Percentiles rank a stretch among this genome's conserved stretches.
Conservation (phyloP, 2,888 invertebrate genomes). For the Aplocera efformata region DNA sequence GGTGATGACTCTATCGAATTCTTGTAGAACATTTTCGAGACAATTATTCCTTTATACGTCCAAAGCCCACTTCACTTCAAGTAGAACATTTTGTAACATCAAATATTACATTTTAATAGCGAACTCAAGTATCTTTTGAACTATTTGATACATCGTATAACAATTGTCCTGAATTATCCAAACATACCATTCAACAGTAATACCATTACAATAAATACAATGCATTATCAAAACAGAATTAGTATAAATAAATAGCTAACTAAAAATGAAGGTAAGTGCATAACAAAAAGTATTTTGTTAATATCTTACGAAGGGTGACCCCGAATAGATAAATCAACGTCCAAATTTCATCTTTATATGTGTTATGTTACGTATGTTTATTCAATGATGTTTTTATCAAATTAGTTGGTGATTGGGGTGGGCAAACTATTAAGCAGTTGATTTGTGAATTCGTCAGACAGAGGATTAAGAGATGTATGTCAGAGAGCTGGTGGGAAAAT, state of each 20-base stretch:
- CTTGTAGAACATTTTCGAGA: too few species aligned
- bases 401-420: slow-evolving; percentile 28
- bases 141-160: slow-evolving; percentile 11
- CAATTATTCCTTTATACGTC: neutral
- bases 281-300: slow-evolving; percentile 57
- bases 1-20: too few species aligned
- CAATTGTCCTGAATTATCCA: slow-evolving; percentile 18
- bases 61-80: slow-evolving; percentile 7
- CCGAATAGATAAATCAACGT: slow-evolving; percentile 8
- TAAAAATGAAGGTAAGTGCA: slow-evolving; percentile 66
- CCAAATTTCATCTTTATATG: slow-evolving; percentile 2
- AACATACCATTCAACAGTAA: slow-evolving; percentile 36
- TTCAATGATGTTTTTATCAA: slow-evolving; percentile 7
- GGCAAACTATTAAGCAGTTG: slow-evolving; percentile 25
- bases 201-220: slow-evolving; percentile 35
- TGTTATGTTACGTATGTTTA: neutral
- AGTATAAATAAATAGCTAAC: slow-evolving; percentile 65
- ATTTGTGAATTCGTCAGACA: slow-evolving; percentile 28
- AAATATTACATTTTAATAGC: slow-evolving; percentile 11
- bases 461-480: slow-evolving; percentile 60
- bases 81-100: slow-evolving; percentile 2
- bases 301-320: slow-evolving; percentile 23
- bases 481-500: slow-evolving; percentile 35
- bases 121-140: slow-evolving; percentile 9
- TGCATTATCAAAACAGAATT: slow-evolving; percentile 64